Conservation (phyloP, 2,888 invertebrate species). For the Ectemnius cavifrons region DNA sequence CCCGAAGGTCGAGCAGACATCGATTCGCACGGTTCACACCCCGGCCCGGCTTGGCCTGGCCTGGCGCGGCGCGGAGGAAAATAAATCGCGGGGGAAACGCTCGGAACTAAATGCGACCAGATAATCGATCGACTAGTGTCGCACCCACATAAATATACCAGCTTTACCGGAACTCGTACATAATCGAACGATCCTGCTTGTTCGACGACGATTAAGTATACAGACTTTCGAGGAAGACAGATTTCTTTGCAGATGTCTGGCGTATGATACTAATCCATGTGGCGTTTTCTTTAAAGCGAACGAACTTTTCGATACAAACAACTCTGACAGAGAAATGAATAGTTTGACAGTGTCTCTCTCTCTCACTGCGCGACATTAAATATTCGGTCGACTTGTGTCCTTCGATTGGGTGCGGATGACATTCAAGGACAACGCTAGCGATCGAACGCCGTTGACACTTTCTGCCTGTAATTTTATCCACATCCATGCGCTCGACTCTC, state of each 20-base stretch:
- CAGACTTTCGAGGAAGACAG: no score
- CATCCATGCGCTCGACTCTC: conserved; percentile 44
- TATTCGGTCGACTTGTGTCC: conserved; percentile 50
- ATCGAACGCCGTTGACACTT: conserved; percentile 65
- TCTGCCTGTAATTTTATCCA: conserved; percentile 62
- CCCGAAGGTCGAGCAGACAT: conserved; percentile 34
- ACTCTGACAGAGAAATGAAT: no score
- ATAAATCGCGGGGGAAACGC: conserved; percentile 3
- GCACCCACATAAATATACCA: background rate
- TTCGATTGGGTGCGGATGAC: conserved; percentile 52
- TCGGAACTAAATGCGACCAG: background rate
- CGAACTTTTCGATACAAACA: no score
- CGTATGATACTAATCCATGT: no score
- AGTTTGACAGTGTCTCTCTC: no score
- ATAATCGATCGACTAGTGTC: background rate
- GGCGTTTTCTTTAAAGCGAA: no score
- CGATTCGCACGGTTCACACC: conserved; percentile 23
- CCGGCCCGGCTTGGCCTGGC: background rate
- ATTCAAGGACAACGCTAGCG: conserved; percentile 58
- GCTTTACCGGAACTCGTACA: no score
- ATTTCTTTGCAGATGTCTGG: no score
- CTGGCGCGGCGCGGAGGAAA: background rate
- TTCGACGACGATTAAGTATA: no score
- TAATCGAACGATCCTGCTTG: no score
- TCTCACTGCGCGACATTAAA: conserved; percentile 14